Base-by-base conservation (phyloP, 1,140 invertebrate genomes). In the Macrobrachium nipponense region DNA sequence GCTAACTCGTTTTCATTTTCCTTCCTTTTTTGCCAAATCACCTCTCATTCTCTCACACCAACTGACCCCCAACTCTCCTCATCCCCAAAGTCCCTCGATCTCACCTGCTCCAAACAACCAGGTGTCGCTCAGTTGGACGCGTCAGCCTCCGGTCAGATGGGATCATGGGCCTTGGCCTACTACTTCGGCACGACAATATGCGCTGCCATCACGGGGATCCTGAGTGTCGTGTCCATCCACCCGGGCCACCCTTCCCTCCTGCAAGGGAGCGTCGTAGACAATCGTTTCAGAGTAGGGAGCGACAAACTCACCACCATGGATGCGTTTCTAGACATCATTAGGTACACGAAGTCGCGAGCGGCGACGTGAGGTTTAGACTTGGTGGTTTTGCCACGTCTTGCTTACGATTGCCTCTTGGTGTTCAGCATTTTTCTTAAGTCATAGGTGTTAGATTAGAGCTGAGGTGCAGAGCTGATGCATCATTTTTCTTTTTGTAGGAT, bases 91-190 rank as follows among this genome's bases (percentile, higher is more conserved):
- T 82, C 68, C 44, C 11, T 7, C 27, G 18, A 36, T 51, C 18
- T 20, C 44, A 36, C 61, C 27, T 44, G 10, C 66, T 20, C 12
- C 66, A 18, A 17, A n/a, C 43, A n/a, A 15, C 23, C 51, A 85
- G 82, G 82, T 44, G 82, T 85, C 75, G 82, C 82, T 44, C 82
- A 85, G 76, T 66, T 85, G 20, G 82, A 85, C 76, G 82, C 82
- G 23, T 43, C 82, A 36, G 82, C 82, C 23, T 86, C 84, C 51
- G 84, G 84, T 5, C 64, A 79, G 36, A 86, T 86, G 84, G 84
- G 84, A 11, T 75, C 66, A 5, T 36, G 77, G 14, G 84, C 84
- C n/a, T 60, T 86, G 23, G 66, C 66, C 18, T 86, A 86, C 77
- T 80, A 86, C 78, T 86, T 86, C 59, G 68, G 59, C 64, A 86